Evolutionary conservation across 2,888 invertebrate species (phyloP).

Genomic region (Ennomos fuscantarius): DNA sequence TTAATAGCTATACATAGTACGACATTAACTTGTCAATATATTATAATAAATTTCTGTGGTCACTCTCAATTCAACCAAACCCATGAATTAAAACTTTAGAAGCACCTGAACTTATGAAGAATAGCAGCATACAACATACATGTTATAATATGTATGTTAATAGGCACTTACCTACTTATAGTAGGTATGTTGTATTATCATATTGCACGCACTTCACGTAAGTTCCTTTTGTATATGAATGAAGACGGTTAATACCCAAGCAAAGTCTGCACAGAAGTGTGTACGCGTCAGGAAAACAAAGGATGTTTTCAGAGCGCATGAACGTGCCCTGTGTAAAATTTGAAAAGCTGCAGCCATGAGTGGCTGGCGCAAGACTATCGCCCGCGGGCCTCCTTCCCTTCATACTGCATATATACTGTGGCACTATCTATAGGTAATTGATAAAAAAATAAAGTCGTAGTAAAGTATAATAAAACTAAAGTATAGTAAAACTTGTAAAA

Average conservation of each 20-base stretch:
- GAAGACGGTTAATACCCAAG: constrained; percentile 9
- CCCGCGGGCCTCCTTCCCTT: constrained; percentile 36
- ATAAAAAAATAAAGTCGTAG: too few species aligned
- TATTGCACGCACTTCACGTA: constrained; percentile 1
- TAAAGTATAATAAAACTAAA: too few species aligned
- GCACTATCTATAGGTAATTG: too few species aligned
- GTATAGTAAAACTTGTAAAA: too few species aligned
- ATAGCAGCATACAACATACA: too few species aligned
- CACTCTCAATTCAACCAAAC: too few species aligned
- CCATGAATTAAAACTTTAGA: too few species aligned
- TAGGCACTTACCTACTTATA: background rate
- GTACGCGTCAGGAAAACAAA: constrained; percentile 47
- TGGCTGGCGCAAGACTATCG: constrained; percentile 55
- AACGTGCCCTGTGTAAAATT: constrained; percentile 40
- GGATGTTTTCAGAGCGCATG: constrained; percentile 45
- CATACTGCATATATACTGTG: constrained; percentile 5
- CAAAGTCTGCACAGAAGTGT: constrained; percentile 25
- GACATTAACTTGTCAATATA: too few species aligned
- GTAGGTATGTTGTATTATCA: too few species aligned
- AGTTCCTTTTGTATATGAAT: constrained; percentile 7
- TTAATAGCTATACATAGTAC: too few species aligned
- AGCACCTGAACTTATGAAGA: too few species aligned
- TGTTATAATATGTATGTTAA: background rate
- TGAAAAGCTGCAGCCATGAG: constrained; percentile 44
- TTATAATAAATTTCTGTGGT: too few species aligned